These are phyloP conservation scores for Pygoscelis antarcticus DNA, from an alignment of 2,113 vertebrate species.

Conservation along the genomic window DNA sequence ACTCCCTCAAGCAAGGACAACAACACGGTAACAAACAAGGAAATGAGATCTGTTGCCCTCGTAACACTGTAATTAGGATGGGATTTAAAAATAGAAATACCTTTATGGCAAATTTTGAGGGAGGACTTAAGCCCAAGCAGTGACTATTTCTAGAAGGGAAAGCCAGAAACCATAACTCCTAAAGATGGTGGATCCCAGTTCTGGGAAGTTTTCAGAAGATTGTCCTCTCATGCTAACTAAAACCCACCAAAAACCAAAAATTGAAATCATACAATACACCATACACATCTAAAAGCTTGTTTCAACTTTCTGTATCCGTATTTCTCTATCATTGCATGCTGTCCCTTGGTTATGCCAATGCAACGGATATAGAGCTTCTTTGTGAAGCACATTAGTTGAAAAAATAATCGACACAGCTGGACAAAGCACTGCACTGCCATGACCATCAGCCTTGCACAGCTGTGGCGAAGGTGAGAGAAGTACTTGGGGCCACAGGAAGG, in stretches of 20 bases:
- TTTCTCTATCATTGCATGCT: not conserved
- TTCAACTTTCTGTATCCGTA: not conserved
- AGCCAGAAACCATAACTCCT: not conserved
- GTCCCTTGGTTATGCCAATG: not conserved
- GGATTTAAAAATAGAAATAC: not conserved
- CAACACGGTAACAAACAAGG: not conserved
- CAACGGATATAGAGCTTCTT: fast-evolving
- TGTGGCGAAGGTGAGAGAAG: fast-evolving
- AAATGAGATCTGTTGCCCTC: not conserved
- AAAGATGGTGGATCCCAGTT: not conserved
- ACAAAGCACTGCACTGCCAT: not conserved
- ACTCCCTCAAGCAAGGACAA: not conserved
- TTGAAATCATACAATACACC: not conserved
- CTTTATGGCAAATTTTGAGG: not conserved
- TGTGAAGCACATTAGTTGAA: not conserved
- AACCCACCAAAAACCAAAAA: not conserved
- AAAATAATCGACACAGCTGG: not conserved
- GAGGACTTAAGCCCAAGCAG: not conserved
- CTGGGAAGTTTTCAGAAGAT: not conserved
- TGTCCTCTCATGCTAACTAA: not conserved
- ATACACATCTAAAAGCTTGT: not conserved
- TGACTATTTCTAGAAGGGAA: not conserved
- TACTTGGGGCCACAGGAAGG: not conserved
- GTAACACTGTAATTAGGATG: not conserved
- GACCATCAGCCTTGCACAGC: not conserved